Base-by-base conservation (phyloP, 2,113 vertebrate genomes). In the Rhineura floridana region DNA sequence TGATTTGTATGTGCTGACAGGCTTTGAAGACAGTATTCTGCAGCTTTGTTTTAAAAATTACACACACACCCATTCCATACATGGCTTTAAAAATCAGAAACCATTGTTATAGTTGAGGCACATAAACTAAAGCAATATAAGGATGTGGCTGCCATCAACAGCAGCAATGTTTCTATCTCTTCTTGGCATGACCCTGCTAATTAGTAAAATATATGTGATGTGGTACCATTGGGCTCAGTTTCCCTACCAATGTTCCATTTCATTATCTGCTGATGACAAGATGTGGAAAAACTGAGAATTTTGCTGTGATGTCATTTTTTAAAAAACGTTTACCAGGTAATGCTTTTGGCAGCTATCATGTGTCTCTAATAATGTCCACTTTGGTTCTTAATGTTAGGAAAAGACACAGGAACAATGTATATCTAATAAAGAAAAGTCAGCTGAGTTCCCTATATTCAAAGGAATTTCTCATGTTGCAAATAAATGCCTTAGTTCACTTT, bases 11-110 rank as follows among this genome's bases (percentile, higher is more conserved):
- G n/a, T n/a, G n/a, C n/a, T 76, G 12, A 84, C 89, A 80, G 84
- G 85, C 78, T 25, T 33, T 72, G 42, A 50, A 83, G 89, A 84
- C 89, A 88, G 86, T 73, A 81, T n/a, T 83, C 87, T 62, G 86
- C 48, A 77, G 7, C 62, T 90, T 4, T 81, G 19, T 62, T 84
- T 92, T 36, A 75, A 75, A 44, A 44, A 23, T 39, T 75, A 75
- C 36, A 44, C 72, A 25, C 39, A n/a, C n/a, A n/a, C n/a, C n/a
- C n/a, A n/a, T 75, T 76, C 25, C 23, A 28, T 48, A 30, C 25
- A 30, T 65, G 25, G 73, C 73, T 76, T 8, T 76, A 46, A 76
- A 44, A 76, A 76, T 28, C 4, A 28, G 44, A 44, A 46, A 76
- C 25, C 25, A 76, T 13, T 75, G 3, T 44, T 44, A 25, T 46